Conservation (phyloP, 2,113 vertebrate genomes). For the Mesitornis unicolor region DNA sequence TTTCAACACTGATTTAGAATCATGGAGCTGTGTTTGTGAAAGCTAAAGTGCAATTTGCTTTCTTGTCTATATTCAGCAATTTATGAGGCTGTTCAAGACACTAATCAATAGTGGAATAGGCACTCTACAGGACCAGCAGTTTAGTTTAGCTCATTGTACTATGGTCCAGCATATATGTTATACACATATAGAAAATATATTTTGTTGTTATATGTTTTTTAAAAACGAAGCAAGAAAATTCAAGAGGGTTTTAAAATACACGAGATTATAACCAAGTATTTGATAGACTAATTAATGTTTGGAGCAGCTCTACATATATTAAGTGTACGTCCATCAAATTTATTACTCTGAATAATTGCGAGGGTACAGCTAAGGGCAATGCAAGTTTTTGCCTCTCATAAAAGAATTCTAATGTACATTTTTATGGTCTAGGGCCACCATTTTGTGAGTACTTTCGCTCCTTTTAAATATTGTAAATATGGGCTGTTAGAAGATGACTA, state of each 20-base stretch:
- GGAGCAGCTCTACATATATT: background rate
- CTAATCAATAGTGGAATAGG: slow-evolving; percentile 66
- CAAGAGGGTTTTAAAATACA: background rate
- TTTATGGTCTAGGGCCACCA: background rate
- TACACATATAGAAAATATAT: background rate
- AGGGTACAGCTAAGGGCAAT: background rate
- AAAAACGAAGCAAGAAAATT: background rate
- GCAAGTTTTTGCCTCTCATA: background rate
- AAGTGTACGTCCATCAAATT: background rate
- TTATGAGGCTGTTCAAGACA: slow-evolving; percentile 63
- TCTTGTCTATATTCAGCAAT: slow-evolving; percentile 66
- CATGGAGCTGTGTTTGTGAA: slow-evolving; percentile 61
- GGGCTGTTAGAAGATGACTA: background rate
- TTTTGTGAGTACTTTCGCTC: background rate
- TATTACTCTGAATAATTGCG: background rate
- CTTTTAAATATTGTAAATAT: background rate
- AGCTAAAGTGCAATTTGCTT: slow-evolving; percentile 69
- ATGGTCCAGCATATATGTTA: background rate
- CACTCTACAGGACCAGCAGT: background rate
- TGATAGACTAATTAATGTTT: background rate
- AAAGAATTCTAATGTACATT: background rate
- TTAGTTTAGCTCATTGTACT: background rate
- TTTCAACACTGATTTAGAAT: slow-evolving; percentile 69
- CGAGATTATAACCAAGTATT: background rate
- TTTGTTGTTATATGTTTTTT: too few species aligned